Base-by-base conservation (phyloP, 2,797 vertebrate genomes). In the Coranthus polyacanthus region DNA sequence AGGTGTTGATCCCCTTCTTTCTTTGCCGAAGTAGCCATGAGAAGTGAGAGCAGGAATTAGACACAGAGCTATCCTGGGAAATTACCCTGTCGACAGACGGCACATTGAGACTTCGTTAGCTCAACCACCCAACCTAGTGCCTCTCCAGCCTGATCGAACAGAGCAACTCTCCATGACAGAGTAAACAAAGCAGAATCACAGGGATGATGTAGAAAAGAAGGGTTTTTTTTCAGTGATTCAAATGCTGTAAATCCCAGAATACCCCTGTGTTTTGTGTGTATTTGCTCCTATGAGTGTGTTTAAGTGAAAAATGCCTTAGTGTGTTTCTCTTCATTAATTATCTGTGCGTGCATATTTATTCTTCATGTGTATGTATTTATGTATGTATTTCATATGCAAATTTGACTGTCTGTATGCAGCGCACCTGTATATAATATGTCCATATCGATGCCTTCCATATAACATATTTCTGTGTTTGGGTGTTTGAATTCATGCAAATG, bases 41-140 rank as follows among this genome's bases (percentile, higher is more conserved):
- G 61, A 49, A 85, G 71, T 56, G 71, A 81, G 81, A 82, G 53
- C 21, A 56, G 29, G 29, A 32, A 32, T 56, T 56, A 42, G 38
- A 74, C 73, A 73, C 75, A 68, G 60, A 69, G 69, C 78, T 79
- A 70, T 82, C 89, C 69, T 74, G 89, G 91, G 89, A 92, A 90
- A 92, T 92, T 88, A 92, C 71, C 85, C 81, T 78, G 79, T 80
- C 78, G 78, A 89, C 89, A 91, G 87, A 85, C 78, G 57, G 82
- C 82, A 86, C 72, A 79, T 78, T 55, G 72, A 87, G 84, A 88
- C 89, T 91, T 92, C 68, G 85, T 92, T 88, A 91, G 82, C 76
- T 66, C 70, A 86, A 62, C 65, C 80, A 78, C 32, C 78, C 75
- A 76, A 80, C 78, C 82, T 68, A 76, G 76, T 58, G 65, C 55